Evolutionary conservation across 1,140 invertebrate genomes (phyloP).

Genomic region (Sinonovacula constricta): DNA sequence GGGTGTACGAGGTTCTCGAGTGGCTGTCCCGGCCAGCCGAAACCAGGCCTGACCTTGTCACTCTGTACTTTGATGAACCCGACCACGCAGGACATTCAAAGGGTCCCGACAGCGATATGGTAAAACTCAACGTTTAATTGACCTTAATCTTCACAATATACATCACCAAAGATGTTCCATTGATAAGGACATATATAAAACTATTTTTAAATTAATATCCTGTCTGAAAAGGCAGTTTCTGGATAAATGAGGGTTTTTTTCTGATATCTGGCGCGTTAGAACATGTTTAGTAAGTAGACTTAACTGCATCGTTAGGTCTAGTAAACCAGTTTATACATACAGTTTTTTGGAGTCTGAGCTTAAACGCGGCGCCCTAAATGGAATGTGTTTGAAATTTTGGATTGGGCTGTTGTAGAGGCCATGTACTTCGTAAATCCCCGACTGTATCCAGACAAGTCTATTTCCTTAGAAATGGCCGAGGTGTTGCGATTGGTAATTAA

Average conservation of each 20-base stretch:
- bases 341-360: no score
- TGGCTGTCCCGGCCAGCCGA: conserved; percentile 81
- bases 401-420: no score
- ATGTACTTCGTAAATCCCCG: no score
- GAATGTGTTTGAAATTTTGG: no score
- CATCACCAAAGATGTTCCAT: neutral
- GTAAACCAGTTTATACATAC: no score
- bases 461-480: no score
- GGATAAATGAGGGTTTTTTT: neutral
- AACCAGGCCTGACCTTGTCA: conserved; percentile 81
- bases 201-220: neutral
- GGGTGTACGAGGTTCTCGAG: conserved; percentile 83
- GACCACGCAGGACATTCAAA: conserved; percentile 81
- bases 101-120: conserved; percentile 69
- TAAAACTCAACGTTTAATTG: conserved; percentile 4
- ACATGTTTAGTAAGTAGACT: neutral
- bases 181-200: neutral
- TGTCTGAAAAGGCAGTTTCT: neutral
- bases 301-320: no score
- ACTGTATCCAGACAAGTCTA: no score
- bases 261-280: neutral
- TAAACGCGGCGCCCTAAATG: no score
- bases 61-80: conserved; percentile 87
- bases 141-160: neutral
- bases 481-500: no score